These are phyloP conservation scores for Germaria angustata DNA, from an alignment of 2,888 invertebrate genomes.

Conservation along the genomic window DNA sequence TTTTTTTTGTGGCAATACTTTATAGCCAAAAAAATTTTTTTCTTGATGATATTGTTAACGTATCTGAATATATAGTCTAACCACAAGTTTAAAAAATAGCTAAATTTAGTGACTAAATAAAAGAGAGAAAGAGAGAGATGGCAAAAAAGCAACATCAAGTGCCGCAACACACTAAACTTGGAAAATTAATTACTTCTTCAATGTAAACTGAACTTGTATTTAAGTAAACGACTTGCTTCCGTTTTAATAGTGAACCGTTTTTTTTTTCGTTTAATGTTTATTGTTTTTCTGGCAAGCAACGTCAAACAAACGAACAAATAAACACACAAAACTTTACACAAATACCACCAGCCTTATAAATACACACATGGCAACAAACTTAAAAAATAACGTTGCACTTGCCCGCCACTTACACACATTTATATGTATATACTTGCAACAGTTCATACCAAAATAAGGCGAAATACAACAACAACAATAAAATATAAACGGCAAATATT, in stretches of 20 bases:
- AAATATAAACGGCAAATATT: conserved; percentile 47
- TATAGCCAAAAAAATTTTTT: neutral
- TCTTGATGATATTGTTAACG: neutral
- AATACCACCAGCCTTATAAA: neutral
- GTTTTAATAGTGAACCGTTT: conserved; percentile 52
- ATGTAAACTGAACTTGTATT: conserved; percentile 61
- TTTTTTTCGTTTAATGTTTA: neutral
- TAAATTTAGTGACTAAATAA: conserved; percentile 38
- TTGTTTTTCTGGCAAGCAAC: neutral
- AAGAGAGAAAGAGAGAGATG: neutral
- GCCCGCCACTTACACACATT: conserved; percentile 41
- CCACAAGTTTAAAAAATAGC: conserved; percentile 4
- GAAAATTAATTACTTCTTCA: conserved; percentile 63
- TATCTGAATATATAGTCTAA: conserved; percentile 34
- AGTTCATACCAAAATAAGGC: conserved; percentile 17
- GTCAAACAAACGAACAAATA: neutral
- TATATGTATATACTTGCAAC: conserved; percentile 7
- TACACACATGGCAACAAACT: conserved; percentile 53
- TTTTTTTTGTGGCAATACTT: neutral
- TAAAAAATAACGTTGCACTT: conserved; percentile 57
- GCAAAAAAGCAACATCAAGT: conserved; percentile 4
- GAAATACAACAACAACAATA: no score
- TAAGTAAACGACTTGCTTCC: conserved; percentile 60
- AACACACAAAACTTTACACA: conserved; percentile 7
- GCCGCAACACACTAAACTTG: conserved; percentile 19